phyloP scores from a whole-genome alignment of 2,888 invertebrate genomes.

The Macaria liturata region DNA sequence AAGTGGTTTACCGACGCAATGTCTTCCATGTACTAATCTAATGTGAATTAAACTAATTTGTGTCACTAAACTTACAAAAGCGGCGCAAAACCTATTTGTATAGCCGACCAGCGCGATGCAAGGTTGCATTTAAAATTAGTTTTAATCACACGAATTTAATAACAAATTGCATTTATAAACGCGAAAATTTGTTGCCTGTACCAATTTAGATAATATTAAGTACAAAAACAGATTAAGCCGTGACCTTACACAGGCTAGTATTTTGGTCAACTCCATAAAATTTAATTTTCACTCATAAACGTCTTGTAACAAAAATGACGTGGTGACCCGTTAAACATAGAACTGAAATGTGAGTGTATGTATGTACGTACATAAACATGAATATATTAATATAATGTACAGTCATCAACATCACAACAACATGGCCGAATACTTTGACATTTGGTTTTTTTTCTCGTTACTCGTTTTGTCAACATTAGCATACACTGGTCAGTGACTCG shows the following conservation, averaged over 20 bases:
- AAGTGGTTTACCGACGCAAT: constrained; percentile 25
- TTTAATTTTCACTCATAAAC: constrained; percentile 31
- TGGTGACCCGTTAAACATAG: constrained; percentile 56
- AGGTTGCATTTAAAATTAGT: too few species aligned
- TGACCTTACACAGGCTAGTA: too few species aligned
- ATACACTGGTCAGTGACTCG: constrained; percentile 69
- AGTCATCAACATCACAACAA: constrained; percentile 73
- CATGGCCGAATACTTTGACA: constrained; percentile 63
- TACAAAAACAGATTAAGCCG: too few species aligned
- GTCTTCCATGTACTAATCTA: background rate
- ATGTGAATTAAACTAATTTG: background rate
- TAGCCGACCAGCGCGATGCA: too few species aligned
- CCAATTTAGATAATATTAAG: too few species aligned
- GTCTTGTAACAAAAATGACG: constrained; percentile 49
- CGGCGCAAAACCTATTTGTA: too few species aligned
- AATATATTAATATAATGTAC: constrained; percentile 43
- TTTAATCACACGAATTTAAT: too few species aligned
- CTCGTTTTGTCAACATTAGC: constrained; percentile 62
- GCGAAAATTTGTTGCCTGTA: too few species aligned
- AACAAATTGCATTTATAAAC: too few species aligned
- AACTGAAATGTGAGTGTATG: constrained; percentile 66
- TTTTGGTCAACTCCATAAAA: too few species aligned
- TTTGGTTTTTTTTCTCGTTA: constrained; percentile 47
- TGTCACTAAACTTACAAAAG: too few species aligned
- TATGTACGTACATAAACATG: constrained; percentile 7